Evolutionary conservation across 23 tunicate genomes (phyloP).

Genomic region (Diplosoma virens): DNA sequence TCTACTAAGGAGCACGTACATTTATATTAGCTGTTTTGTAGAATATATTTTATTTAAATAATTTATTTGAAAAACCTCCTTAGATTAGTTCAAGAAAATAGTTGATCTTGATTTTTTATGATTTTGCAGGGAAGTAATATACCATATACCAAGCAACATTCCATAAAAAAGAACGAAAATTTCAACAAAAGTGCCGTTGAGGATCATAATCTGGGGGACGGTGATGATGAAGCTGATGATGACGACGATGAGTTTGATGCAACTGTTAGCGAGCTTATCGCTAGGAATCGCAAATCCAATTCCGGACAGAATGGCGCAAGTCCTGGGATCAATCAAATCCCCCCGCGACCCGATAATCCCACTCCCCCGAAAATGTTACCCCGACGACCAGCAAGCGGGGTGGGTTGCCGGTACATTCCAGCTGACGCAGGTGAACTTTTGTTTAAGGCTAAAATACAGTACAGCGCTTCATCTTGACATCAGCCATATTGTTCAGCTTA

Average conservation of each 20-base stretch:
- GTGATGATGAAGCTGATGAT: background rate
- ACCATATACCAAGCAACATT: too few relatives aligned
- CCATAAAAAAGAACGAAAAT: background rate
- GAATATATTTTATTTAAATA: too few relatives aligned
- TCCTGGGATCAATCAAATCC: slow-evolving; percentile 38
- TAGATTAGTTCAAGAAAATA: too few relatives aligned
- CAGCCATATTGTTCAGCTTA: too few relatives aligned
- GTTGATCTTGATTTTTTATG: too few relatives aligned
- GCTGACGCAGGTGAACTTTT: slow-evolving; percentile 72
- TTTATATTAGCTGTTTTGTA: too few relatives aligned
- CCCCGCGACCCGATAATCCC: slow-evolving; percentile 71
- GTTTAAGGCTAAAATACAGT: too few relatives aligned
- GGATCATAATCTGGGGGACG: background rate
- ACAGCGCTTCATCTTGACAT: too few relatives aligned
- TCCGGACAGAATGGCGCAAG: slow-evolving; percentile 1
- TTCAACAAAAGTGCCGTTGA: too few relatives aligned
- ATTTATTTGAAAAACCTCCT: too few relatives aligned
- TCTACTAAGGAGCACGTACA: too few relatives aligned
- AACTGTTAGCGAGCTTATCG: background rate
- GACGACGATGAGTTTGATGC: background rate
- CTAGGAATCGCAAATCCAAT: background rate
- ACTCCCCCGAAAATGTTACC: slow-evolving; percentile 65
- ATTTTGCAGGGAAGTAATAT: too few relatives aligned
- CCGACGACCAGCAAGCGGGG: slow-evolving; percentile 73
- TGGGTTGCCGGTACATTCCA: slow-evolving; percentile 52